Percentiles rank a stretch among this genome's conserved stretches.
phyloP scores from a whole-genome alignment of 1,140 invertebrate genomes.

The Probaryconus sp. region DNA sequence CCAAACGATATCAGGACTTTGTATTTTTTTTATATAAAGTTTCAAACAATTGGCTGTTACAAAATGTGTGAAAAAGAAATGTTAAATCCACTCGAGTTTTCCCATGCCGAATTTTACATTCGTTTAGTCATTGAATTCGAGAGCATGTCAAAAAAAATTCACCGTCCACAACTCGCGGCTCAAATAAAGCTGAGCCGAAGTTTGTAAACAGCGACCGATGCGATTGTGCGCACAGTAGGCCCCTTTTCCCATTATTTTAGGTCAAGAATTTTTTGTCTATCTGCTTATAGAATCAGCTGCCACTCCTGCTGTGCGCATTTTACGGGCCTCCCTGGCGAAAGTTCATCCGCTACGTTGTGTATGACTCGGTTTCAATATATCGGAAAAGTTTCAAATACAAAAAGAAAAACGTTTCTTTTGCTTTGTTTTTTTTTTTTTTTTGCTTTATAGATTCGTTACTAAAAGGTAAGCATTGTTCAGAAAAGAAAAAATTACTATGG shows the following conservation, averaged over 20 bases:
- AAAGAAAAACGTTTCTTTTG: not conserved
- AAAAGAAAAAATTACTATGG: constrained; percentile 12
- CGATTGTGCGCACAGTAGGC: constrained; percentile 68
- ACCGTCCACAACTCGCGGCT: too few relatives aligned
- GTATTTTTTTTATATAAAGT: too few relatives aligned
- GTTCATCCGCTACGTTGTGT: constrained; percentile 17
- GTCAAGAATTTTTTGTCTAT: constrained; percentile 71
- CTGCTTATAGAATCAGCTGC: constrained; percentile 77
- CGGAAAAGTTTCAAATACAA: constrained; percentile 21
- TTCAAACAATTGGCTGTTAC: too few relatives aligned
- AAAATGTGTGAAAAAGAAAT: too few relatives aligned
- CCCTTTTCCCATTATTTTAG: constrained; percentile 73
- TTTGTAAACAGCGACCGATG: constrained; percentile 70
- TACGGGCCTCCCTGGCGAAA: constrained; percentile 1
- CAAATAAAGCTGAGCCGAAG: constrained; percentile 37
- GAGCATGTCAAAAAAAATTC: constrained; percentile 2
- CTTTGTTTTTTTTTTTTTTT: not conserved
- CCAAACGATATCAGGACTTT: too few relatives aligned
- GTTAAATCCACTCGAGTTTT: too few relatives aligned
- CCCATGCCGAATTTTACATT: too few relatives aligned
- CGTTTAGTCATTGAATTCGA: too few relatives aligned
- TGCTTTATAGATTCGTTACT: too few relatives aligned
- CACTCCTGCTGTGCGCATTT: constrained; percentile 38
- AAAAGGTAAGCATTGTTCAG: constrained; percentile 45
- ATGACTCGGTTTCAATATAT: constrained; percentile 21